Base-by-base conservation (phyloP, 23 tunicate species). In the Halocynthia aurantium region DNA sequence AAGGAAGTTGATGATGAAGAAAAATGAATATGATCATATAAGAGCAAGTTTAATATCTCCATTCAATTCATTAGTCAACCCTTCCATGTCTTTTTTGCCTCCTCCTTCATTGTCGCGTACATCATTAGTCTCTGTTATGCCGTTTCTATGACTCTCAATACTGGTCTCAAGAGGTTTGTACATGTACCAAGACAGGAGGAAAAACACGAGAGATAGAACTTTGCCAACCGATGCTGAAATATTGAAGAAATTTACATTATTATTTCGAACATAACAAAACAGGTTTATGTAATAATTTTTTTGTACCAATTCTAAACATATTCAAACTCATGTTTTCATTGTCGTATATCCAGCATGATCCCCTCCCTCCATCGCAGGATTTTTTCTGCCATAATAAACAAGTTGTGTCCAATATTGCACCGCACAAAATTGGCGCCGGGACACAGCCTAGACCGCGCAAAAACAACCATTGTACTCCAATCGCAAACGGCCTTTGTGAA, bases 371-470 rank as follows among this genome's bases (percentile, higher is more conserved):
- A 22, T 84, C 69, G 52, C 91, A 86, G 51, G 58, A 64, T 5
- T 81, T 54, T 13, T 11, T 53, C 64, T 86, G 91, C 91, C 91
- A 86, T 70, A 80, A 50, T 8, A 81, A 56, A 50, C 91, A 86
- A 44, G 71, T 76, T 49, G 62, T 8, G 71, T 86, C 91, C 53
- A 81, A 74, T 52, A 86, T 67, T 2, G 53, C 73, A 7, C 91
- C 91, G 77, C 63, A 86, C 63, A 86, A 55, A 7, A 86, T 73
- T 13, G 91, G 91, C 8, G 84, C 91, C 7, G 91, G 91, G 49
- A 86, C 75, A 70, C 83, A 80, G 9, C 91, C 91, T 0, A 86
- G 44, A 51, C 77, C 76, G 8, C 91, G 81, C 51, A 86, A 57
- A 57, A 86, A 55, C 76, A 81, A 55, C 84, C 84, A 86, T 17